Evolutionary conservation across 2,888 invertebrate species (phyloP).

Genomic region (Muscina levida): DNA sequence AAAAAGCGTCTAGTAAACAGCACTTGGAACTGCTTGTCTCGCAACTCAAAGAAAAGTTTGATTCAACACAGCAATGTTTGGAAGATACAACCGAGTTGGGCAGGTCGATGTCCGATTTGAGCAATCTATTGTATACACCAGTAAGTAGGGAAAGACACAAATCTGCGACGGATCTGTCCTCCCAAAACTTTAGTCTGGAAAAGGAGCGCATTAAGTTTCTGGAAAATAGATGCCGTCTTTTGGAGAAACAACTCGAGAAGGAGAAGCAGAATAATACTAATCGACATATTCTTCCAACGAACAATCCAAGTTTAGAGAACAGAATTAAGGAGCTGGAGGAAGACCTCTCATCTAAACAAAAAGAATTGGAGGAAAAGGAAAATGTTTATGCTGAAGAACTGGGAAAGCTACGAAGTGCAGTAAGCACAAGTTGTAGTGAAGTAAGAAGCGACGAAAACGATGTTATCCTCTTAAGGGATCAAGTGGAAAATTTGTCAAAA

Average conservation of each 20-base stretch:
- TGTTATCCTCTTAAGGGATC: slow-evolving; percentile 6
- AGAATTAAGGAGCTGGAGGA: slow-evolving; percentile 90
- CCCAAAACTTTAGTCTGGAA: slow-evolving; percentile 73
- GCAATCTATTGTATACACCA: slow-evolving; percentile 67
- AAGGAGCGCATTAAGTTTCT: slow-evolving; percentile 76
- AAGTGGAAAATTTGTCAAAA: background rate
- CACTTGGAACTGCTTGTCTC: slow-evolving; percentile 81
- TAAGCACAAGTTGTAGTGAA: slow-evolving; percentile 13
- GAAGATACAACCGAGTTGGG: slow-evolving; percentile 76
- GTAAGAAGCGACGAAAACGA: slow-evolving; percentile 30
- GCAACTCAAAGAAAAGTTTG: slow-evolving; percentile 81
- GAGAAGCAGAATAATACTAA: slow-evolving; percentile 72
- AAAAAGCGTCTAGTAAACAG: slow-evolving; percentile 81
- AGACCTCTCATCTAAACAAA: slow-evolving; percentile 89
- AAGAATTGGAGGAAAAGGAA: slow-evolving; percentile 86
- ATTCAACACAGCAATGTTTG: slow-evolving; percentile 80
- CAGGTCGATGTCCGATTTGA: slow-evolving; percentile 78
- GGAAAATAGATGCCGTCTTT: slow-evolving; percentile 77
- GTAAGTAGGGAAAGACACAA: slow-evolving; percentile 73
- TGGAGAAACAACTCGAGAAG: slow-evolving; percentile 77
- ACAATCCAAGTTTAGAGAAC: slow-evolving; percentile 69
- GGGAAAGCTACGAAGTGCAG: slow-evolving; percentile 47
- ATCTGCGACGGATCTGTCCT: slow-evolving; percentile 76
- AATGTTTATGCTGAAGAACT: slow-evolving; percentile 24
- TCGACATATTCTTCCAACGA: slow-evolving; percentile 54